phyloP scores from a whole-genome alignment of 2,888 invertebrate genomes.

The Margaritifera margaritifera region DNA sequence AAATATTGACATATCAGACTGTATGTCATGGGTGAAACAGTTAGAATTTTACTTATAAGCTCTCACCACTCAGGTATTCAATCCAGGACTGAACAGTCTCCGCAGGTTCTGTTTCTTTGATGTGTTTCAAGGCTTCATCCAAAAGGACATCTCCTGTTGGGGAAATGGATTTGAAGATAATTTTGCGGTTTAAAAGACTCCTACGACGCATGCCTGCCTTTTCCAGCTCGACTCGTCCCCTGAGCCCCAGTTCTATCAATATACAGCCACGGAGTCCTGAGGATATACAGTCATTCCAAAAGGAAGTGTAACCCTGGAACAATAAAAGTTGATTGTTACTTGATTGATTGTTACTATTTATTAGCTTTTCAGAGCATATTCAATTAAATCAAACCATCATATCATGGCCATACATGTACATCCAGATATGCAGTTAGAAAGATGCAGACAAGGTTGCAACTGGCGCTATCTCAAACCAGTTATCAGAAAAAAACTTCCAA shows the following conservation, averaged over 20 bases:
- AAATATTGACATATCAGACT: too few species aligned
- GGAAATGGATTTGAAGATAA: conserved; percentile 84
- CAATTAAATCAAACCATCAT: too few species aligned
- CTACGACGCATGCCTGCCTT: conserved; percentile 93
- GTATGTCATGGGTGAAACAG: neutral
- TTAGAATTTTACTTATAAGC: neutral
- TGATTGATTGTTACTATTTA: too few species aligned
- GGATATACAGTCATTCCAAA: conserved; percentile 99
- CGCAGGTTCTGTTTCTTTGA: conserved; percentile 97
- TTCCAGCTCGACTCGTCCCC: conserved; percentile 96
- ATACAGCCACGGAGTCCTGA: conserved; percentile 98
- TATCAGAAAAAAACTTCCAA: too few species aligned
- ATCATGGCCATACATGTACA: too few species aligned
- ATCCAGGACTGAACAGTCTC: conserved; percentile 99
- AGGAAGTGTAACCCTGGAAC: conserved; percentile 79
- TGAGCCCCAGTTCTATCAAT: conserved; percentile 94
- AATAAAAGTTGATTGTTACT: neutral
- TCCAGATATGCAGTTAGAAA: too few species aligned
- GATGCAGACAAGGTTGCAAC: too few species aligned
- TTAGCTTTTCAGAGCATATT: too few species aligned
- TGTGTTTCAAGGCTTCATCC: conserved; percentile 91
- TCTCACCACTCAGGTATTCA: conserved; percentile 96
- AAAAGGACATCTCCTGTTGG: conserved; percentile 98
- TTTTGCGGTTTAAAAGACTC: conserved; percentile 89
- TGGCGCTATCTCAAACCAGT: too few species aligned